phyloP scores from a whole-genome alignment of 2,888 invertebrate genomes.

The Holacanthella duospinosa region DNA sequence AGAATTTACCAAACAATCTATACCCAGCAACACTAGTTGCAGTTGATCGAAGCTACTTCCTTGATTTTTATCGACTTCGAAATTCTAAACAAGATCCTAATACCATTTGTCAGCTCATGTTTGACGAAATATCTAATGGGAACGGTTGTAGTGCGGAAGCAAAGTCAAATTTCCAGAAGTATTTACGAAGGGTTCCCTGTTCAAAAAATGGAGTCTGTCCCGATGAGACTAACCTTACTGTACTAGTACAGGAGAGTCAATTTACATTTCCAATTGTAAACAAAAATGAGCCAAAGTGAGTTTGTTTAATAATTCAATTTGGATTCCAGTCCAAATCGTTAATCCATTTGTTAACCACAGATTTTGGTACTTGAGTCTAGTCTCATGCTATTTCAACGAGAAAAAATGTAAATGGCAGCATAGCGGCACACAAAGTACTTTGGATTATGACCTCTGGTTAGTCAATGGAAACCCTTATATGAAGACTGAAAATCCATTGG shows the following conservation, averaged over 20 bases:
- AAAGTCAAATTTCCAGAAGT: background rate
- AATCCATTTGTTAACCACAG: slow-evolving; percentile 44
- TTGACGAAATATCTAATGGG: slow-evolving; percentile 61
- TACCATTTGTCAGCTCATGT: slow-evolving; percentile 73
- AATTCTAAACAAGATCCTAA: slow-evolving; percentile 52
- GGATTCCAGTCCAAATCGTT: background rate
- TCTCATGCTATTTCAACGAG: slow-evolving; percentile 75
- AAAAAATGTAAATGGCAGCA: slow-evolving; percentile 75
- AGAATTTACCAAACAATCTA: background rate
- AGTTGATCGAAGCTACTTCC: slow-evolving; percentile 73
- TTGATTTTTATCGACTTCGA: slow-evolving; percentile 78
- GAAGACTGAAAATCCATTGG: slow-evolving; percentile 72
- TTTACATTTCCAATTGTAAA: slow-evolving; percentile 90
- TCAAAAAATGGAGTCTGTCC: slow-evolving; percentile 60
- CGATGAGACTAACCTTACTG: slow-evolving; percentile 66
- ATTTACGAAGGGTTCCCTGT: slow-evolving; percentile 66
- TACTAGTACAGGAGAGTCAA: slow-evolving; percentile 78
- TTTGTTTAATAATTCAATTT: background rate
- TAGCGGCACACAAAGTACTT: slow-evolving; percentile 49
- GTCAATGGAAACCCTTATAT: slow-evolving; percentile 91
- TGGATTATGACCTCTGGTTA: slow-evolving; percentile 85
- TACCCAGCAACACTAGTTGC: slow-evolving; percentile 69
- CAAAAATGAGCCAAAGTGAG: slow-evolving; percentile 68
- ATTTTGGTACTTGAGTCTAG: slow-evolving; percentile 92
- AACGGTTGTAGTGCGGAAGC: background rate